A percentile compares a stretch with the other conserved stretches of the same genome.
These are phyloP conservation scores for Matsumurasca onukii DNA, from an alignment of 1,140 invertebrate genomes.

Conservation along the genomic window DNA sequence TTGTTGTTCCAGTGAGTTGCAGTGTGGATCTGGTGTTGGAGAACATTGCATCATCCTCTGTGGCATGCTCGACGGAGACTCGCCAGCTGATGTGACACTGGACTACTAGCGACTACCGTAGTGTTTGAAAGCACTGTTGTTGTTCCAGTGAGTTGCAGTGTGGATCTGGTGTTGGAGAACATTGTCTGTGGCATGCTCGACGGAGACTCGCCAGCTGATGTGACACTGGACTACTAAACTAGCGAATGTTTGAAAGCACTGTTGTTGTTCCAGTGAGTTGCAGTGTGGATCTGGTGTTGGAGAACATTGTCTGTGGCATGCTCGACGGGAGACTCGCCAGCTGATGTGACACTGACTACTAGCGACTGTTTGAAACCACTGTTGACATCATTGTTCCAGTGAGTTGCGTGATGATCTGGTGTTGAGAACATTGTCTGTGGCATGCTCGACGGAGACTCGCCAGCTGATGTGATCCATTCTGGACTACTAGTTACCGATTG, in stretches of 20 bases:
- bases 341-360: not conserved
- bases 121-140: not conserved
- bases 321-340: slow-evolving; percentile 75
- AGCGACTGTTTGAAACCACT: no score
- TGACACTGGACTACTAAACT: no score
- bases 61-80: no score
- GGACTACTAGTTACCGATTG: not conserved
- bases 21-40: slow-evolving; percentile 85
- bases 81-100: not conserved
- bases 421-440: slow-evolving; percentile 83
- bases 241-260: not conserved
- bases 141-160: slow-evolving; percentile 74
- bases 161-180: slow-evolving; percentile 86
- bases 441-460: slow-evolving; percentile 66
- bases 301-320: slow-evolving; percentile 78
- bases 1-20: slow-evolving; percentile 67
- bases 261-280: not conserved
- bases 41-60: slow-evolving; percentile 88
- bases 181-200: slow-evolving; percentile 78
- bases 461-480: not conserved
- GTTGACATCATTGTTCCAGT: slow-evolving; percentile 59
- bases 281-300: slow-evolving; percentile 32
- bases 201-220: slow-evolving; percentile 60
- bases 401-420: slow-evolving; percentile 81
- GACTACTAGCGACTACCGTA: not conserved